Base-by-base conservation (phyloP, 2,797 vertebrate genomes). In the Sternarchorhynchus goeldii region DNA sequence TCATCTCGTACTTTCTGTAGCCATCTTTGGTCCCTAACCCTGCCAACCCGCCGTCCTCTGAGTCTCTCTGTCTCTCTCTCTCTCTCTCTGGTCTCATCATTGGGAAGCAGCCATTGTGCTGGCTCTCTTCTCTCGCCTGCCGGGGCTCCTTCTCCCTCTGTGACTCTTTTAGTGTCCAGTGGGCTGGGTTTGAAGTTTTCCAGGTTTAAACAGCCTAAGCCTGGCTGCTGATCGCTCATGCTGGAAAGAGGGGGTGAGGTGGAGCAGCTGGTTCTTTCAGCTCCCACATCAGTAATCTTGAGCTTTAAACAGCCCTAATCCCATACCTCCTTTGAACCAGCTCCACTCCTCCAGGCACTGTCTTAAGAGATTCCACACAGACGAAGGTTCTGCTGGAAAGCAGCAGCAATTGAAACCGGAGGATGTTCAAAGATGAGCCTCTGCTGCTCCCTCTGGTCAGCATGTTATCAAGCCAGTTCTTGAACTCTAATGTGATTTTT, bases 241-340 rank as follows among this genome's bases (percentile, higher is more conserved):
- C 32, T 31, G 45, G 45, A 14, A 14, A 50, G 45, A 50, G 45
- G 14, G 45, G 45, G 45, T 50, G 56, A 25, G 72, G 78, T 14
- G n/a, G 36, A 64, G 56, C 21, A 29, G 45, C 57, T 74, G 66
- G 57, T n/a, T 21, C 39, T 62, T 8, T 36, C 1, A 73, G 2
- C 20, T 72, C 50, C 57, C 78, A 73, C 65, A 29, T 58, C 20
- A 39, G 67, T 34, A 41, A 34, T 53, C 34, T 58, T 34, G 31
- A 50, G 73, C 68, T 70, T 65, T 71, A 77, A 82, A 53, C 16
- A 2, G 68, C 53, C 64, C 63, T 77, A 77, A 77, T 83, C 81
- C 82, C 21, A 64, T 56, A 16, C 63, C 76, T 74, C 62, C 81
- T 88, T 81, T 88, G 75, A 88, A 82, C 81, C 67, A 58, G 31